phyloP scores from a whole-genome alignment of 2,888 invertebrate genomes.

The Anagyrus pseudococci region DNA sequence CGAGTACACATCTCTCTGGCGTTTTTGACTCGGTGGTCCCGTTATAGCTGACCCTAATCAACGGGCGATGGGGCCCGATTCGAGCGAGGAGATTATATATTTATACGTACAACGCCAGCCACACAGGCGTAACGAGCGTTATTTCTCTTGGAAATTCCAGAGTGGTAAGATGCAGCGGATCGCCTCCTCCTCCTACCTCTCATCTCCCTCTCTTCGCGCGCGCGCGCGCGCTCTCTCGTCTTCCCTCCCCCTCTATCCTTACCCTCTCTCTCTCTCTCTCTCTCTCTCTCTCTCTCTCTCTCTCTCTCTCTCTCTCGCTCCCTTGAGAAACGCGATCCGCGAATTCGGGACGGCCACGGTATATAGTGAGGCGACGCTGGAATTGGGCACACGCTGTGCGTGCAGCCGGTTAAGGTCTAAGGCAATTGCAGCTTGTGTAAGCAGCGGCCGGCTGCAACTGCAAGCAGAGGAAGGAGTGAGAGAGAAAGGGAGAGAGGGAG shows the following conservation, averaged over 20 bases:
- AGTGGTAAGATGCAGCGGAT: background rate
- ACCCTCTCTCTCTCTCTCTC: too few species aligned
- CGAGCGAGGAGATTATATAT: too few species aligned
- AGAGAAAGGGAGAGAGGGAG: constrained; percentile 2
- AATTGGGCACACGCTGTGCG: constrained; percentile 54
- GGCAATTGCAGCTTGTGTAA: constrained; percentile 53
- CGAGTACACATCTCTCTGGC: too few species aligned
- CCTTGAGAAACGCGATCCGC: constrained; percentile 31
- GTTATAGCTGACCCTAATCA: too few species aligned
- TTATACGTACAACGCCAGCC: background rate
- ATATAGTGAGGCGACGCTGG: constrained; percentile 40
- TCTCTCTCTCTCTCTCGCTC: too few species aligned
- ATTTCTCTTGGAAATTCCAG: constrained; percentile 26
- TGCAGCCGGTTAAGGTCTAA: constrained; percentile 53
- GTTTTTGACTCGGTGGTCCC: too few species aligned
- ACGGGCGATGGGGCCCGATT: too few species aligned
- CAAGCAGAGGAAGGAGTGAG: background rate
- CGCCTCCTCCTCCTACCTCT: background rate
- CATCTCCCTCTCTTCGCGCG: too few species aligned
- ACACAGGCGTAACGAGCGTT: constrained; percentile 9
- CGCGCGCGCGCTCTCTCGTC: too few species aligned
- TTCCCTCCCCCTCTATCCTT: too few species aligned
- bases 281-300: too few species aligned
- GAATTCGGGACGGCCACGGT: constrained; percentile 28
- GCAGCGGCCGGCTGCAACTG: constrained; percentile 47